These are phyloP conservation scores for Hapalemur alaotrensis DNA, from an alignment of 2,797 vertebrate species.

Conservation along the genomic window DNA sequence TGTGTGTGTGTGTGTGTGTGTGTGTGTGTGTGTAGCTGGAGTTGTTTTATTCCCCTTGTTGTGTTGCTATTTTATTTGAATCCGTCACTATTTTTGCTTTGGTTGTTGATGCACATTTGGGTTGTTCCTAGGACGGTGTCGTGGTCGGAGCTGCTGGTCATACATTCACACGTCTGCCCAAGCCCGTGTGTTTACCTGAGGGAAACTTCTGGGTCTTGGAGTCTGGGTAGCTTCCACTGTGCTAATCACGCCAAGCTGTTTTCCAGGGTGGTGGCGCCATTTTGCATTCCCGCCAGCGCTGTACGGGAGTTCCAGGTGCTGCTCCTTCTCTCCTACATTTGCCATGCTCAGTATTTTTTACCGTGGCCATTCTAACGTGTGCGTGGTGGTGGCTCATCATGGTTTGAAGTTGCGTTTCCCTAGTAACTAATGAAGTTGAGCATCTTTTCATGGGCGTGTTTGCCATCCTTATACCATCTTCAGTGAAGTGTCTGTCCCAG, in stretches of 20 bases:
- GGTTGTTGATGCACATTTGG: neutral
- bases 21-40: neutral
- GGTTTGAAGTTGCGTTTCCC: neutral
- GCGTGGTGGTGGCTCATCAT: rapidly evolving
- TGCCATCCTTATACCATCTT: neutral
- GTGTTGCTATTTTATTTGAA: neutral
- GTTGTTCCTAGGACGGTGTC: neutral
- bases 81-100: neutral
- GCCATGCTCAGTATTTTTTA: neutral
- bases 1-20: too few relatives aligned
- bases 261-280: neutral
- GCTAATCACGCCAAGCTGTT: neutral
- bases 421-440: neutral
- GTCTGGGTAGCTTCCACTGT: neutral
- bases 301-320: rapidly evolving
- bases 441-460: neutral
- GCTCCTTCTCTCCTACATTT: neutral
- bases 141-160: neutral
- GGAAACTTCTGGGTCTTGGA: neutral
- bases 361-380: neutral
- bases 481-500: neutral
- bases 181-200: neutral
- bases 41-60: neutral
- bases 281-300: rapidly evolving
- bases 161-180: neutral